Conservation (phyloP, 1,140 invertebrate genomes). For the Idris sp. region DNA sequence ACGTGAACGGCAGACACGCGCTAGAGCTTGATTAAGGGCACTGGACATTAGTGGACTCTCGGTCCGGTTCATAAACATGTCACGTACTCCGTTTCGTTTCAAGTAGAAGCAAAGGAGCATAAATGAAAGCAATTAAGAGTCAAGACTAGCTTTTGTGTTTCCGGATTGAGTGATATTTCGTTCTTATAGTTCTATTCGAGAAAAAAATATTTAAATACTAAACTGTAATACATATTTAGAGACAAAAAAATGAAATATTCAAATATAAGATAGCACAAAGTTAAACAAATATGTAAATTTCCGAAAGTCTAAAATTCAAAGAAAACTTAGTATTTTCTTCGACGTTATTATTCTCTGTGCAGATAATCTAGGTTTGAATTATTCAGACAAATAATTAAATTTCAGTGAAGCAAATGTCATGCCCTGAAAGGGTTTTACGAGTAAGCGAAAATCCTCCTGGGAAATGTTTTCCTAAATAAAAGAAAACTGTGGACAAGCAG, state of each 20-base stretch:
- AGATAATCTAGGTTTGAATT: no score
- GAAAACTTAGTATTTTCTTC: no score
- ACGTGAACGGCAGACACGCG: conserved; percentile 40
- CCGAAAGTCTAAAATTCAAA: no score
- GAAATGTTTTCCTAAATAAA: conserved; percentile 56
- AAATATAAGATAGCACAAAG: no score
- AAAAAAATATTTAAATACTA: no score
- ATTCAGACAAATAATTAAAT: conserved; percentile 31
- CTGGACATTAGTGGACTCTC: conserved; percentile 72
- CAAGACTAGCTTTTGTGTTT: conserved; percentile 13
- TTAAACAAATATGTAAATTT: no score
- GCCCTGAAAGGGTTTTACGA: conserved; percentile 28
- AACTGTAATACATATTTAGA: no score
- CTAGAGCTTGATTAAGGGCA: conserved; percentile 74
- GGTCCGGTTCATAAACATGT: conserved; percentile 76
- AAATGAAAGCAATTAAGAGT: conserved; percentile 77
- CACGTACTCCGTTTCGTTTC: conserved; percentile 72
- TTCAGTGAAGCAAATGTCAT: conserved; percentile 21
- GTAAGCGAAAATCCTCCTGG: conserved; percentile 47
- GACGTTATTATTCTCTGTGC: no score
- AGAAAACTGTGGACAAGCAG: conserved; percentile 55
- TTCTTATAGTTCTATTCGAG: no score
- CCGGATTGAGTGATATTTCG: neutral
- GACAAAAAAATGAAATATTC: no score
- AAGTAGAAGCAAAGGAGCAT: conserved; percentile 74